Evolutionary conservation across 1,140 invertebrate genomes (phyloP).

Genomic region (Reticulitermes speratus): DNA sequence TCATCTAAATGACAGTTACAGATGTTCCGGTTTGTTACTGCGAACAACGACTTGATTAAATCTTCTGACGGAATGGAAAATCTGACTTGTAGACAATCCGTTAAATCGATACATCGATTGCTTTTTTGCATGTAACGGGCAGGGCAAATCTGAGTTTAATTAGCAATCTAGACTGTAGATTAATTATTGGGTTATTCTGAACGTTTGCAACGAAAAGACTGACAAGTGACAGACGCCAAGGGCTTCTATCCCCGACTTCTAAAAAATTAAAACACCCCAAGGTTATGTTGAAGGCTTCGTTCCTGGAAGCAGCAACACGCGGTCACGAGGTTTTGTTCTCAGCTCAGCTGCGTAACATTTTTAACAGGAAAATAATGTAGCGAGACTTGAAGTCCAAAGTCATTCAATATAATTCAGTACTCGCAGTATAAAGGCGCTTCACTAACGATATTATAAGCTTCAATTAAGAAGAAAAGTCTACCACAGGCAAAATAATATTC

Average conservation of each 20-base stretch:
- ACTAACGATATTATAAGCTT: too few species aligned
- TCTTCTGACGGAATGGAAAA: slow-evolving; percentile 10
- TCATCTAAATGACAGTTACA: slow-evolving; percentile 19
- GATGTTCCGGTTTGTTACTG: slow-evolving; percentile 9
- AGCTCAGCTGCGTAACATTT: too few species aligned
- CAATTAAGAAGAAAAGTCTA: too few species aligned
- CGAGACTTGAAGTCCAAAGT: too few species aligned
- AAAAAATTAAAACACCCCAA: not conserved
- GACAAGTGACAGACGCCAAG: not conserved
- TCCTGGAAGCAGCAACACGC: not conserved
- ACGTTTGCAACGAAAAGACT: not conserved
- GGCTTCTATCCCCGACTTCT: not conserved
- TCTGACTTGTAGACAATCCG: not conserved
- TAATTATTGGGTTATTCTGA: not conserved
- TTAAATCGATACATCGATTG: slow-evolving; percentile 13
- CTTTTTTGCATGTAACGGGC: not conserved
- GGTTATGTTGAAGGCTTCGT: not conserved
- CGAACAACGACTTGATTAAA: slow-evolving; percentile 12
- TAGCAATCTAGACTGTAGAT: not conserved
- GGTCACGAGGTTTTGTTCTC: too few species aligned
- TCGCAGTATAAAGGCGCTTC: too few species aligned
- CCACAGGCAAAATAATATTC: too few species aligned
- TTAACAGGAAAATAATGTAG: too few species aligned
- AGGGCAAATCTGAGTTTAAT: not conserved
- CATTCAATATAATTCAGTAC: too few species aligned